Evolutionary conservation across 2,888 invertebrate species (phyloP).

Genomic region (Eudemis profundana): DNA sequence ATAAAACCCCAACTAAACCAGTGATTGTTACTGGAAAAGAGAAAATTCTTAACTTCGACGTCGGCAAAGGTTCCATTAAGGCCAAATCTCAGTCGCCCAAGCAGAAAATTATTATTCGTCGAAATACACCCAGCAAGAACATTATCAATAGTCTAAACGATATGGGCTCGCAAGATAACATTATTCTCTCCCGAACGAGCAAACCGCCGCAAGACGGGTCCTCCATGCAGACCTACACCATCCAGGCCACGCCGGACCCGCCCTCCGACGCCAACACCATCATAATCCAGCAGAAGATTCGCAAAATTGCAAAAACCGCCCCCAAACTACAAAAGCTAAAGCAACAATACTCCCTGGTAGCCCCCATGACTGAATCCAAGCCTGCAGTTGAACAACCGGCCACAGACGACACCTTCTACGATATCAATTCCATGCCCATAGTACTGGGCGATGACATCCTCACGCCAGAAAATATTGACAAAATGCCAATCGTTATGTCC

Average conservation of each 20-base stretch:
- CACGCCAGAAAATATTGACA: conserved; percentile 88
- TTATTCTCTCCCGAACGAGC: conserved; percentile 71
- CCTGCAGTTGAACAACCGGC: conserved; percentile 44
- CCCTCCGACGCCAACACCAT: conserved; percentile 70
- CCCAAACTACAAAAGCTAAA: conserved; percentile 72
- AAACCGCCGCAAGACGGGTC: conserved; percentile 67
- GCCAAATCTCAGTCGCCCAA: conserved; percentile 68
- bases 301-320: conserved; percentile 69
- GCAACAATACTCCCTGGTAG: conserved; percentile 64
- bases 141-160: conserved; percentile 70
- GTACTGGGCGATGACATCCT: conserved; percentile 89
- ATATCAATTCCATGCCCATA: conserved; percentile 92
- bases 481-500: conserved; percentile 87
- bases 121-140: conserved; percentile 67
- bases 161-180: conserved; percentile 71
- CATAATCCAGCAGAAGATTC: conserved; percentile 74
- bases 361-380: conserved; percentile 63
- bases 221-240: conserved; percentile 77
- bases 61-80: conserved; percentile 69
- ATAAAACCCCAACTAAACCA: conserved; percentile 64
- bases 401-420: conserved; percentile 84
- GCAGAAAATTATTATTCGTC: conserved; percentile 79
- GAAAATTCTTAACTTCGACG: conserved; percentile 79
- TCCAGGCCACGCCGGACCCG: conserved; percentile 69
- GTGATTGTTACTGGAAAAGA: conserved; percentile 70